These are phyloP conservation scores for Leptinotarsa juncta DNA, from an alignment of 2,888 invertebrate species.

Conservation along the genomic window DNA sequence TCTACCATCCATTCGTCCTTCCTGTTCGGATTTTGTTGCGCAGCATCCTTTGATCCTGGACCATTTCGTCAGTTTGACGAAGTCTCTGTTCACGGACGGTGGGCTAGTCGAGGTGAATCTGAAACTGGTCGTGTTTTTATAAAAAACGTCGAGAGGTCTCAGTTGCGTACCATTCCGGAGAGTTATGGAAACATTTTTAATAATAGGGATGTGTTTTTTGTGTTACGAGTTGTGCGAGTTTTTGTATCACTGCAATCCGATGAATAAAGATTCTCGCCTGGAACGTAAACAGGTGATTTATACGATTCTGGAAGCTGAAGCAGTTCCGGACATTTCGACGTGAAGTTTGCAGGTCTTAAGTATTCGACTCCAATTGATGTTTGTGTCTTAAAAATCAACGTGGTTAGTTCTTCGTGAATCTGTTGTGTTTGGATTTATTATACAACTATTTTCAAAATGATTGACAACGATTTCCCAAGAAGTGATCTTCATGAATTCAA, in stretches of 20 bases:
- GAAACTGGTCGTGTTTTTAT: conserved; percentile 17
- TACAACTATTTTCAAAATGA: not conserved
- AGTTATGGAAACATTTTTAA: conserved; percentile 75
- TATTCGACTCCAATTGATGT: conserved; percentile 2
- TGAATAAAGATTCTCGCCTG: conserved; percentile 51
- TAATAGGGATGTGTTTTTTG: conserved; percentile 75
- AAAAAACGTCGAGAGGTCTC: not conserved
- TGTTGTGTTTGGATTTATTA: not conserved
- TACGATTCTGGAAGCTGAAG: conserved; percentile 55
- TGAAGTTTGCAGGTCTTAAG: conserved; percentile 11
- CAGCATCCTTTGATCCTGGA: conserved; percentile 56
- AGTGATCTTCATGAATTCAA: not conserved
- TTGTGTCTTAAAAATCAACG: conserved; percentile 13
- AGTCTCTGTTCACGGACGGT: conserved; percentile 45
- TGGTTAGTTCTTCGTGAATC: not conserved
- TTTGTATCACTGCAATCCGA: conserved; percentile 68
- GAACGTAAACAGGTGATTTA: conserved; percentile 59
- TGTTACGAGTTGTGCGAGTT: conserved; percentile 77
- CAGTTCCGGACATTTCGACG: conserved; percentile 23
- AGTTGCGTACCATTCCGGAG: conserved; percentile 24
- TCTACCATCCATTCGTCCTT: conserved; percentile 21
- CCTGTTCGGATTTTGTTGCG: conserved; percentile 47
- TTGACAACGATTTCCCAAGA: not conserved
- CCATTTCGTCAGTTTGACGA: conserved; percentile 51
- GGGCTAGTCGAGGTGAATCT: conserved; percentile 4